Base-by-base conservation (phyloP, 2,113 vertebrate genomes). In the Takifugu flavidus region DNA sequence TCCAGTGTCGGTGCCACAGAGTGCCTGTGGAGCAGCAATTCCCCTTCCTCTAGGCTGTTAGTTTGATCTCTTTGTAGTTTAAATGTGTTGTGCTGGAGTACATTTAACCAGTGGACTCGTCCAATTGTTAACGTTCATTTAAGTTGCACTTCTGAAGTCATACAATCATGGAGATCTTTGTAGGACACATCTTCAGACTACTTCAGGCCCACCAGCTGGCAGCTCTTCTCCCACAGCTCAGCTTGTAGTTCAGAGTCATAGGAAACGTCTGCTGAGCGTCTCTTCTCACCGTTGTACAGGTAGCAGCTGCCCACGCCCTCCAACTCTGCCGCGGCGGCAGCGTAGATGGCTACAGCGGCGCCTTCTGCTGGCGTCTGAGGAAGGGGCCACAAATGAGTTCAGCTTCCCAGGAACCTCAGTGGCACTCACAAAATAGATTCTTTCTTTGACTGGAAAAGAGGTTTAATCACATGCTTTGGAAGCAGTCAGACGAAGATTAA, bases 301-400 rank as follows among this genome's bases (percentile, higher is more conserved):
- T 98, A 98, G 53, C 89, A 91, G 62, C 92, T 83, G 0, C 96
- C 94, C 1, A 87, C 71, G 0, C 93, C 95, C 72, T 98, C 95
- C 81, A 98, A 67, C 56, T 92, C 88, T 0, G 92, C 74, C 0
- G 92, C 66, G 0, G 88, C 87, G 0, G 94, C 94, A 0, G 93
- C 91, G 4, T 91, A 93, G 56, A 95, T 46, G 0, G 86, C 75
- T 0, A 91, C 93, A 57, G 92, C 92, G 0, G 94, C 92, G 15
- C 95, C 95, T 74, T 98, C 92, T 0, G 93, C 90, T 12, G 94
- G 90, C 27, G 89, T 95, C 96, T 98, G 84, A 50, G 10, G 8
- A 25, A 0, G 25, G 63, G 43, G 49, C 15, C 27, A 63, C 8
- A 29, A 26, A 39, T 25, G 46, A 49, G 6, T 29, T 53, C 4